Conservation (phyloP, 2,113 vertebrate species). For the Lucifuga dentata region DNA sequence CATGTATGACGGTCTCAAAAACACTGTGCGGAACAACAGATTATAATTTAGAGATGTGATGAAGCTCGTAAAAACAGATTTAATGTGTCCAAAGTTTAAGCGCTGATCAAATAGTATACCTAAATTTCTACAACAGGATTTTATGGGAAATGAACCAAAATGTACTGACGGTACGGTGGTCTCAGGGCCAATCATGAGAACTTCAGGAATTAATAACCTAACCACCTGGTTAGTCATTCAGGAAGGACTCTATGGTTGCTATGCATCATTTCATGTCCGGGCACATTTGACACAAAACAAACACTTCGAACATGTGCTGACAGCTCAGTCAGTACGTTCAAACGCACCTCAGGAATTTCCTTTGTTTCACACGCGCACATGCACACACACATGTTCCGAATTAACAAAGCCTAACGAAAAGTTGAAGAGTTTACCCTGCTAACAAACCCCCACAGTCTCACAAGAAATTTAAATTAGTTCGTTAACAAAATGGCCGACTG, state of each 20-base stretch:
- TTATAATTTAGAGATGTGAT: too few relatives aligned
- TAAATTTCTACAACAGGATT: too few relatives aligned
- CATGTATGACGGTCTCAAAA: too few relatives aligned
- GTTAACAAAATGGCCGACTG: conserved; percentile 1
- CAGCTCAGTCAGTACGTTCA: conserved; percentile 7
- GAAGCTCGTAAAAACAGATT: too few relatives aligned
- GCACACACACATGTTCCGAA: conserved; percentile 8
- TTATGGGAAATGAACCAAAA: too few relatives aligned
- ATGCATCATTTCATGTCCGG: conserved; percentile 5
- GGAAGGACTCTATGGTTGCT: neutral
- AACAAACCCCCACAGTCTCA: conserved; percentile 9
- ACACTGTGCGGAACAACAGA: too few relatives aligned
- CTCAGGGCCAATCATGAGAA: too few relatives aligned
- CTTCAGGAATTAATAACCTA: too few relatives aligned
- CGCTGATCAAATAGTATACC: too few relatives aligned
- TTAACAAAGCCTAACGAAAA: conserved; percentile 17
- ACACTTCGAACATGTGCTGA: too few relatives aligned
- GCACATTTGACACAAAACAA: conserved; percentile 3
- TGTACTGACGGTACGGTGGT: too few relatives aligned
- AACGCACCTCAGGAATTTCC: conserved; percentile 8
- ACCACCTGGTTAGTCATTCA: neutral
- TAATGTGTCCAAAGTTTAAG: too few relatives aligned
- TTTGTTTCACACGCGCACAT: conserved; percentile 20
- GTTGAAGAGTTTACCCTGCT: conserved; percentile 32
- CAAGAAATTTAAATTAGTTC: conserved; percentile 13